Evolutionary conservation across 2,888 invertebrate genomes (phyloP).

Genomic region (Megamerina dolium): DNA sequence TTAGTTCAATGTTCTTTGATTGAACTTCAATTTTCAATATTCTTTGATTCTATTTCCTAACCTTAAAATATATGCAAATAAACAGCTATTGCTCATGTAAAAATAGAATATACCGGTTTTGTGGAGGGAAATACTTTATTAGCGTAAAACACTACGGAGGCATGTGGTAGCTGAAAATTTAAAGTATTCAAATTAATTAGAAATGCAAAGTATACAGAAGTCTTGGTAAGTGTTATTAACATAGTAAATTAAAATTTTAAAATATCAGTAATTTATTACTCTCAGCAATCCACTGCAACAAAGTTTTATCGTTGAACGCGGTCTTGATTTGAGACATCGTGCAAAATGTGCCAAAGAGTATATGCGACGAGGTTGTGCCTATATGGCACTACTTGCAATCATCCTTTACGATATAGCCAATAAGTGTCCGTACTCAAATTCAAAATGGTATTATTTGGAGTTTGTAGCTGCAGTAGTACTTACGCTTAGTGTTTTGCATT

Average conservation of each 20-base stretch:
- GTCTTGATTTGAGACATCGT: conserved; percentile 35
- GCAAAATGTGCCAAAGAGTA: conserved; percentile 33
- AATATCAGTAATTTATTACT: no score
- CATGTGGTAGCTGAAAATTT: no score
- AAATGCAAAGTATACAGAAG: conserved; percentile 9
- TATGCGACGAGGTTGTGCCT: conserved; percentile 43
- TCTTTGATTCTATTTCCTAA: no score
- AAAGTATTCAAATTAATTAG: background rate
- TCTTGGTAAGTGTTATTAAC: conserved; percentile 2
- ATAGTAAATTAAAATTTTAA: background rate
- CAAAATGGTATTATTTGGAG: conserved; percentile 49
- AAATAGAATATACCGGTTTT: no score
- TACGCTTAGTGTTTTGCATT: conserved; percentile 52
- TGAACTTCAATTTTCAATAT: no score
- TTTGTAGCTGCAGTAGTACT: conserved; percentile 49
- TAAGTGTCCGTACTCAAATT: conserved; percentile 31
- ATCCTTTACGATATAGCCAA: conserved; percentile 38
- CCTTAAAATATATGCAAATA: no score
- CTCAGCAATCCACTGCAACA: conserved; percentile 31
- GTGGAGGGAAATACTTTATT: no score
- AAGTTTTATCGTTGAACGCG: conserved; percentile 30
- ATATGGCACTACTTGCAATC: conserved; percentile 33
- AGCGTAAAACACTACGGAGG: no score
- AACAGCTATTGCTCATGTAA: no score
- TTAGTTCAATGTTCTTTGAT: no score